Evolutionary conservation across 1,140 invertebrate species (phyloP), one percentile per base, ranked within the genome.

Genomic region (Drosophila kurseongensis): DNA sequence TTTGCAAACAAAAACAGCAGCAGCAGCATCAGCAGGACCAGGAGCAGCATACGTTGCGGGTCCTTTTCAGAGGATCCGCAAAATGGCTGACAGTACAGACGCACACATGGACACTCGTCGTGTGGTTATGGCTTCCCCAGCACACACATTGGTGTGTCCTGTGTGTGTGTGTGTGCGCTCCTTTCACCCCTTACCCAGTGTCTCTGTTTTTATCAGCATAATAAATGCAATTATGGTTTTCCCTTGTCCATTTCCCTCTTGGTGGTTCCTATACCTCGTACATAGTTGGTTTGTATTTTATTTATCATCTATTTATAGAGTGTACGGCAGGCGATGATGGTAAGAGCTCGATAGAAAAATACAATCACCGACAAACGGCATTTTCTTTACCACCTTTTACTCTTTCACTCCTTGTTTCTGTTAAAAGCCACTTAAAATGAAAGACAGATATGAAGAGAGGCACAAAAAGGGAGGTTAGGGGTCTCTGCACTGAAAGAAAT

Each of bases 201-300:
- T 80, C 69, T 52, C 67, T 84, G 84, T 69, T 91, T 91, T 91
- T 91, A 91, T 91, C 83, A 85, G 80, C 71, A 91, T 91, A 91
- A 91, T 91, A 91, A 91, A 91, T 91, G 89, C 89, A 91, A 91
- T 91, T 91, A 91, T 91, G 80, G 89, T 51, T 89, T 91, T 80
- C 75, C 61, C 63, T 75, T 60, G 54, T 55, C 40, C 42, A 74
- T 78, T 65, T 69, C 42, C 54, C 41, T 27, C 52, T 51, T 52
- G 61, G 14, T 41, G 18, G 47, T 40, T 13, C 35, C 38, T 16
- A 29, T 8, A 48, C 41, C 67, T 55, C 42, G 16, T 14, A 48
- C 13, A 65, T 44, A 51, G 63, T 52, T 77, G 18, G 51, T 68
- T 47, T 60, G 66, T 71, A 36, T 57, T 85, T 85, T 85, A 75